Evolutionary conservation across 1,140 invertebrate species (phyloP).

Genomic region (Bombus polaris): DNA sequence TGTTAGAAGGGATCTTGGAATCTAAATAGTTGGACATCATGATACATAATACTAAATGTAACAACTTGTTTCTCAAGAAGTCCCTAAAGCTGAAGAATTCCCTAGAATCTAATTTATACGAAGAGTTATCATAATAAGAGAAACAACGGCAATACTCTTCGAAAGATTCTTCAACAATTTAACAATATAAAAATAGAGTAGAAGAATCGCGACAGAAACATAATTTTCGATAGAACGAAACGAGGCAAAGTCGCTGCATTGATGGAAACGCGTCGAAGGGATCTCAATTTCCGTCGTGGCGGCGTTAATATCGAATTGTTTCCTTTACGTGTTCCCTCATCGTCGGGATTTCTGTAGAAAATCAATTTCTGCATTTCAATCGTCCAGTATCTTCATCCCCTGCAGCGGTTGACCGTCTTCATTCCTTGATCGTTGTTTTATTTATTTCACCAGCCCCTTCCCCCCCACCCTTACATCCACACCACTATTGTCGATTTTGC

Average conservation of each 20-base stretch:
- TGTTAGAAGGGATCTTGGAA: no score
- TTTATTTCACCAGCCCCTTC: neutral
- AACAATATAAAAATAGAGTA: neutral
- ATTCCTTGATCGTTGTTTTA: neutral
- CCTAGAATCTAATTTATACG: no score
- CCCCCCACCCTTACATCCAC: no score
- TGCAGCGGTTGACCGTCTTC: neutral
- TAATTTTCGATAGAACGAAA: neutral
- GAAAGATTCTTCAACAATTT: neutral
- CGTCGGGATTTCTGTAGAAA: neutral
- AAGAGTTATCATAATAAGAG: no score
- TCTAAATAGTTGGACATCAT: no score
- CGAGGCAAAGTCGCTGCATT: neutral
- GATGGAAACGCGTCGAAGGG: slow-evolving; percentile 6
- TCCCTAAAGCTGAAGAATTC: no score
- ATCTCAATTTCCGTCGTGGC: slow-evolving; percentile 46
- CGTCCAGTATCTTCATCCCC: neutral
- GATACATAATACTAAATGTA: no score
- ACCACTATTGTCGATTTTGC: neutral
- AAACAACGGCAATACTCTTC: no score
- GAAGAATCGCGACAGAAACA: neutral
- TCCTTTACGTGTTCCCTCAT: slow-evolving; percentile 10
- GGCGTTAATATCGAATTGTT: slow-evolving; percentile 41
- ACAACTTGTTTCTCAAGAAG: no score
- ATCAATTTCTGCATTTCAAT: slow-evolving; percentile 13